phyloP scores from a whole-genome alignment of 2,113 vertebrate genomes.

The Axis porcinus region DNA sequence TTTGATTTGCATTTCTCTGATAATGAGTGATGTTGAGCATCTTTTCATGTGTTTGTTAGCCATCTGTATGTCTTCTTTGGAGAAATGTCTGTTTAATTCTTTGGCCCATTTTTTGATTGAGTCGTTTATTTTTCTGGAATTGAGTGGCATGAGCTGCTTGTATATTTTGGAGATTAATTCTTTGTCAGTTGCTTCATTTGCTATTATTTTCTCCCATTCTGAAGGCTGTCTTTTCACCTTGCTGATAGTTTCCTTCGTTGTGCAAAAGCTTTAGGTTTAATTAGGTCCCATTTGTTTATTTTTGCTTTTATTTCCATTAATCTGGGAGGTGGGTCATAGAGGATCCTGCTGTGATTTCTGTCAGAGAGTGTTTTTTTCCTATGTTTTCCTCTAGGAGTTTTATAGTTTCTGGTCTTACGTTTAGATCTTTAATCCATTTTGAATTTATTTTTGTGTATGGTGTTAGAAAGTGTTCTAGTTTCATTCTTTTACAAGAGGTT shows the following conservation, averaged over 20 bases:
- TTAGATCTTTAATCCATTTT: neutral
- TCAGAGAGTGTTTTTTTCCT: neutral
- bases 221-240: neutral
- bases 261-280: neutral
- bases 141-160: neutral
- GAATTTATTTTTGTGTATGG: neutral
- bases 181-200: neutral
- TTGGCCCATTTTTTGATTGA: neutral
- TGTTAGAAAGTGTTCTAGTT: neutral
- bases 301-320: neutral
- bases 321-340: neutral
- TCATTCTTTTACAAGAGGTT: neutral
- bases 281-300: neutral
- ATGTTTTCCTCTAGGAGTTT: neutral
- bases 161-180: neutral
- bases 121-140: neutral
- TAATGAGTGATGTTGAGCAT: neutral
- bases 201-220: neutral
- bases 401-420: neutral
- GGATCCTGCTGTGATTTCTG: neutral
- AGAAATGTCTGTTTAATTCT: neutral
- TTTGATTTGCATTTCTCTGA: neutral
- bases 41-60: neutral
- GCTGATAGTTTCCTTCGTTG: neutral
- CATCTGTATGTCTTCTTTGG: neutral